Conservation (phyloP, 1,140 invertebrate species). For the Aphidius gifuensis region DNA sequence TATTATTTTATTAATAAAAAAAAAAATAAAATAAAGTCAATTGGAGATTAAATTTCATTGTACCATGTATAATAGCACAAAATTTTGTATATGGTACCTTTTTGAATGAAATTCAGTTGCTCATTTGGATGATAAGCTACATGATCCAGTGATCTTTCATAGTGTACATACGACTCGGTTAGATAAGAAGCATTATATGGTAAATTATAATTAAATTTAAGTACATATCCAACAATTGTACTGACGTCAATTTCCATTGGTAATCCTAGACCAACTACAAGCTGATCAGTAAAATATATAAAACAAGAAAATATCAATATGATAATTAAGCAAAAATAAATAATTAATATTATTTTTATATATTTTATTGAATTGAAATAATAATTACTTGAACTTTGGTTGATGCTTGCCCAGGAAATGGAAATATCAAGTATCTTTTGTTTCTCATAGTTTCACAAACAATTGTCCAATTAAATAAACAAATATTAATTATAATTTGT, state of each 20-base stretch:
- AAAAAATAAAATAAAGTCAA: not conserved
- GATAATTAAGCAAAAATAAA: slow-evolving; percentile 1
- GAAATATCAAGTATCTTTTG: slow-evolving; percentile 47
- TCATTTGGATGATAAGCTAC: slow-evolving; percentile 22
- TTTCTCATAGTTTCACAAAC: slow-evolving; percentile 9
- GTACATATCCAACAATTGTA: slow-evolving; percentile 53
- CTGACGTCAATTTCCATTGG: slow-evolving; percentile 54
- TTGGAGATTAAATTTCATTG: not conserved
- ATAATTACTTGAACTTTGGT: slow-evolving; percentile 49
- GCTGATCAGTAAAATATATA: slow-evolving; percentile 34
- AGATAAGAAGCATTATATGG: slow-evolving; percentile 52
- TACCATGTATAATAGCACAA: too few species aligned
- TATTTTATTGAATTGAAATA: too few species aligned
- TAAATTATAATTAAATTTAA: slow-evolving; percentile 54
- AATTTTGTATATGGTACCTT: slow-evolving; percentile 19
- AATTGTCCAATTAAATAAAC: slow-evolving; percentile 4
- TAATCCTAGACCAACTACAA: slow-evolving; percentile 53
- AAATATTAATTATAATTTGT: not conserved
- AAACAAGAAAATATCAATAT: not conserved
- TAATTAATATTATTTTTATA: not conserved
- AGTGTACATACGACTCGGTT: slow-evolving; percentile 46
- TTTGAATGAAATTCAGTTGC: slow-evolving; percentile 5
- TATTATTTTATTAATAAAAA: not conserved
- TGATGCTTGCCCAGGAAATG: slow-evolving; percentile 25
- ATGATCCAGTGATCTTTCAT: slow-evolving; percentile 43